Evolutionary conservation across 2,888 invertebrate species (phyloP), one percentile per base, ranked within the genome.

Genomic region (Ophion ellenae): DNA sequence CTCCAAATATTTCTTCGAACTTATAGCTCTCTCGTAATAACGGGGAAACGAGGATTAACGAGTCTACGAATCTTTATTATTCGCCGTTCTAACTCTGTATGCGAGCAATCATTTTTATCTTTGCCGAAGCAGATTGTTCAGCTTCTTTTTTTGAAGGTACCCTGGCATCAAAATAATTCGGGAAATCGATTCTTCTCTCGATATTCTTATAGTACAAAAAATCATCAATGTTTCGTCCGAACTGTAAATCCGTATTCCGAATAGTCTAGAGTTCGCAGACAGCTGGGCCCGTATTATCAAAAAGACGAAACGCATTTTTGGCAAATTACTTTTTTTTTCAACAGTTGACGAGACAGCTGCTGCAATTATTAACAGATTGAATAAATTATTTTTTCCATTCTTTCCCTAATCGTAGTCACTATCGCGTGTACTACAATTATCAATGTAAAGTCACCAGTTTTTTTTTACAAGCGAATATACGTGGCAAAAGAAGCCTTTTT

Each of bases 1-100:
- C 32, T 28, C 32, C 9, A 28, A 17, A 66, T 32, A 28, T 11
- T 63, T 63, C 85, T 81, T 86, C 17, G 14, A 53, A 53, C 17
- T 53, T 53, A 4, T 53, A 53, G 53, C 17, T 53, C 17, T 17
- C 17, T 14, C 47, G 11, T 47, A 14, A 14, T 14, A 47, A 47
- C 47, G 14, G 14, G 14, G 47, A 47, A 10, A 47, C 47, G 47
- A 47, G 47, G 32, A 32, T 47, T 47, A 47, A 47, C 47, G 47
- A 47, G 7, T 47, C 14, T 47, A 47, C 14, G 47, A 10, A 2
- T 47, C 47, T 47, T 10, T 47, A 32, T 32, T 32, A 32, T 32
- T 32, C 32, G 4, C 0, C 1, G 32, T 4, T 32, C 32, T 32
- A 32, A 32, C 32, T 32, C 32, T 4, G 32, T 4, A 7, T 40